Evolutionary conservation across 2,888 invertebrate species (phyloP).

Genomic region (Metacarcinus magister): DNA sequence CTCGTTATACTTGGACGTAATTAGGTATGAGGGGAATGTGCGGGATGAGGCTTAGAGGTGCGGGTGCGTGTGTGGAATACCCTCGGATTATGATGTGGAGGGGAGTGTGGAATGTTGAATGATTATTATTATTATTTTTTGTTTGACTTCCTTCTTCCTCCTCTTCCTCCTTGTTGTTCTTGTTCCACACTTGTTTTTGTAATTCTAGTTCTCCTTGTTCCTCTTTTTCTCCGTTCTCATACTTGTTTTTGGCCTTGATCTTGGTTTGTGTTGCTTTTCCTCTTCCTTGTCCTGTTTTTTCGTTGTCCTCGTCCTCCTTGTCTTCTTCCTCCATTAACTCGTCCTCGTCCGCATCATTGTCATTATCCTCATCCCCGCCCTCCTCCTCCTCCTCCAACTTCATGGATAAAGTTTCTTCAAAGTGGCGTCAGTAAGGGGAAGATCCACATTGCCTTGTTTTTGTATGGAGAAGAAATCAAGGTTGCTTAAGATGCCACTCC

Average conservation of each 20-base stretch:
- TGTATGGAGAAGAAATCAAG: background rate
- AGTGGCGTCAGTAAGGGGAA: background rate
- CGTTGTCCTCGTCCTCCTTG: background rate
- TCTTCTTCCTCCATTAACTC: background rate
- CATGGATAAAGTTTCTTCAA: background rate
- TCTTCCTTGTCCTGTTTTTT: background rate
- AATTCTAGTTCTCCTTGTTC: background rate
- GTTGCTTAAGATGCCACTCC: background rate
- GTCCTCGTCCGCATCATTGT: background rate
- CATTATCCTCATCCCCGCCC: background rate
- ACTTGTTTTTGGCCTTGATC: background rate
- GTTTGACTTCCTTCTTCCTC: no score
- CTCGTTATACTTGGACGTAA: no score
- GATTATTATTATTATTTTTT: no score
- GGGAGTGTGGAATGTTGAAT: no score
- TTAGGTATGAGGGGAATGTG: no score
- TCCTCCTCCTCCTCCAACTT: constrained; percentile 3
- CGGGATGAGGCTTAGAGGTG: no score
- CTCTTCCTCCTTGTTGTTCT: background rate
- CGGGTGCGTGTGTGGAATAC: no score
- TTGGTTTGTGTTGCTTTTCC: background rate
- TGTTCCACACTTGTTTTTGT: background rate
- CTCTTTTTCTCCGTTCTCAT: background rate
- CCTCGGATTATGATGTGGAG: no score
- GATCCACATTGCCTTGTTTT: background rate